Percentiles rank a stretch among this genome's conserved stretches.
phyloP scores from a whole-genome alignment of 2,888 invertebrate genomes.

The Rosalia funebris region DNA sequence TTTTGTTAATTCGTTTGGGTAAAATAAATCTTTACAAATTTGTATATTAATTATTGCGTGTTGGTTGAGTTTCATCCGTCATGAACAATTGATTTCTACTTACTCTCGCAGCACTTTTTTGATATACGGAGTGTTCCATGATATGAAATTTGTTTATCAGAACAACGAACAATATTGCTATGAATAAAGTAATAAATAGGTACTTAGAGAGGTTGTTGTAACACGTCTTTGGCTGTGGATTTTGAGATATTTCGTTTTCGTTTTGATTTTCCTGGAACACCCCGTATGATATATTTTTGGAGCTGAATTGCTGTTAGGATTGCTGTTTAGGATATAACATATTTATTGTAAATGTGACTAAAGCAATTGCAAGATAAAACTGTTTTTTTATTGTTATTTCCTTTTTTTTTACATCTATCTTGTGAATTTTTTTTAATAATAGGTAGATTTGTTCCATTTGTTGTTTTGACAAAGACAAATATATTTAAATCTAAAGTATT shows the following conservation, averaged over 20 bases:
- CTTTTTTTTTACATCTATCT: conserved; percentile 29
- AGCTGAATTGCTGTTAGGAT: conserved; percentile 31
- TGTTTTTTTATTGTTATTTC: conserved; percentile 34
- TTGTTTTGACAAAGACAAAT: conserved; percentile 32
- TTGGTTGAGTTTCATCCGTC: background rate
- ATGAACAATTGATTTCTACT: conserved; percentile 6
- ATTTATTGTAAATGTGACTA: conserved; percentile 32
- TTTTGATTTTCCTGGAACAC: conserved; percentile 22
- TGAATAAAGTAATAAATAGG: conserved; percentile 3
- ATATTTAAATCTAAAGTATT: conserved; percentile 39
- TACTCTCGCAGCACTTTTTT: conserved; percentile 9
- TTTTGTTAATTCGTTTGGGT: conserved; percentile 20
- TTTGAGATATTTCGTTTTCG: conserved; percentile 32
- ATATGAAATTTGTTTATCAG: conserved; percentile 10
- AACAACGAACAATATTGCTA: conserved; percentile 20
- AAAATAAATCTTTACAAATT: background rate
- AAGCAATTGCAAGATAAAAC: conserved; percentile 24
- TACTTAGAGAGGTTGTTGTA: conserved; percentile 19
- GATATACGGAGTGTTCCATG: conserved; percentile 24
- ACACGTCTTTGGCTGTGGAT: conserved; percentile 25
- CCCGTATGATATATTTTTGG: conserved; percentile 32
- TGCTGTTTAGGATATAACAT: conserved; percentile 34
- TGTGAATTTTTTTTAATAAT: conserved; percentile 30
- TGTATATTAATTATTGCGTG: background rate
- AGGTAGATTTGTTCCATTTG: conserved; percentile 27